Base-by-base conservation (phyloP, 2,888 invertebrate species). In the Clistopyga incitator region DNA sequence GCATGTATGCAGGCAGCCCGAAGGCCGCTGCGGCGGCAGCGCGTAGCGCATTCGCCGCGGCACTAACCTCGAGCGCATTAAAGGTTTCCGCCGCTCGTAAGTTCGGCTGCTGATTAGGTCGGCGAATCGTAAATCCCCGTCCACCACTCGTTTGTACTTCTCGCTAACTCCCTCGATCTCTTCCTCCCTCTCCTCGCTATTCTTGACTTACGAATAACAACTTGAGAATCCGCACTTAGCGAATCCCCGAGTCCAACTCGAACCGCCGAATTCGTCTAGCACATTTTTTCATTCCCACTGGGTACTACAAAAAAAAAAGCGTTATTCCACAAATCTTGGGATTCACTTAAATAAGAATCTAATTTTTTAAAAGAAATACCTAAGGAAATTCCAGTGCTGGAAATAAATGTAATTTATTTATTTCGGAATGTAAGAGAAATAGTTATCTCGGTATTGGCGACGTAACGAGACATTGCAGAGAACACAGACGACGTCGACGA, bases 51-150 rank as follows among this genome's bases (percentile, higher is more conserved):
- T 68, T 47, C 56, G 54, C 42, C 18, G n/a, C 18, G n/a, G 38
- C 65, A 23, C 42, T 52, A 25, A 42, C 34, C 50, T 45, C 67
- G 68, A 50, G 52, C 72, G 75, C 56, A 50, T 76, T 70, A 77
- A 77, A 81, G 71, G 65, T 81, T 67, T 77, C 65, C 70, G 56
- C 75, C 70, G 82, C 78, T 74, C 74, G 75, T 68, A 78, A 78
- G 54, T 78, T 68, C 59, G 56, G 75, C 61, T 59, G 75, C 74
- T 79, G 83, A 83, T 83, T 83, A 83, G 76, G 52, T 78, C 76
- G 76, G 75, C n/a, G 75, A 83, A 79, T 79, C 83, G 76, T 83
- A 83, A 79, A 83, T 83, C 74, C 71, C 79, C 71, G 76, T 70
- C 78, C 68, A 74, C 70, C 59, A n/a, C 54, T 67, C 67, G 76